phyloP scores from a whole-genome alignment of 2,113 vertebrate genomes.

The Ceyx melanurus region DNA sequence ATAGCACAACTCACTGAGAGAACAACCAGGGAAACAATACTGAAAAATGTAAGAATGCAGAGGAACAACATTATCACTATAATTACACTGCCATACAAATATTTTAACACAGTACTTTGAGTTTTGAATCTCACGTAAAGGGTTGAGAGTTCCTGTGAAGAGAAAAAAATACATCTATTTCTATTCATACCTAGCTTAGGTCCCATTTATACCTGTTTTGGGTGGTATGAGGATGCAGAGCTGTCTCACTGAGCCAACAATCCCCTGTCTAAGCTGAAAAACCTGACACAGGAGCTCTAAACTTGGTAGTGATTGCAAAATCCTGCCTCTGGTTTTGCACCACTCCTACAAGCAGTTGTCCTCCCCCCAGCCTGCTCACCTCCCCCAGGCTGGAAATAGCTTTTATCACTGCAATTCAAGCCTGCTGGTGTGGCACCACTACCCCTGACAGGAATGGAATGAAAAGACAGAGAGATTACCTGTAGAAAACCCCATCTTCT shows the following conservation, averaged over 20 bases:
- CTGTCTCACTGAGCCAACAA: background rate
- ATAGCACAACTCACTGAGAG: background rate
- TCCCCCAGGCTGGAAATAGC: background rate
- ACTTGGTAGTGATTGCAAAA: background rate
- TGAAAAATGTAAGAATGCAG: background rate
- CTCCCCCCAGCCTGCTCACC: background rate
- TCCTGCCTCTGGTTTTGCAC: background rate
- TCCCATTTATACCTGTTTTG: background rate
- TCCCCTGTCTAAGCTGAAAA: background rate
- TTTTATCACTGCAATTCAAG: background rate
- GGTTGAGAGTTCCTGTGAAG: background rate
- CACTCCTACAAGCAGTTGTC: background rate
- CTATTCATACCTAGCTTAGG: background rate
- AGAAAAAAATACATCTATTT: background rate
- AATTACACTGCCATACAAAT: background rate
- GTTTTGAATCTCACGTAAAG: background rate
- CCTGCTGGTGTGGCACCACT: background rate
- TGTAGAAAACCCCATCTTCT: conserved; percentile 97
- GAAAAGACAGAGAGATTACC: conserved; percentile 71
- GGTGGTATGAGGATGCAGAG: background rate
- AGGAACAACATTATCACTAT: background rate
- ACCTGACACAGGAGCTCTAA: background rate
- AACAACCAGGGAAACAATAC: background rate
- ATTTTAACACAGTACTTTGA: background rate
- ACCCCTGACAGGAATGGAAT: background rate